These are phyloP conservation scores for Falcaria lacertinaria DNA, from an alignment of 2,888 invertebrate species.

Conservation along the genomic window DNA sequence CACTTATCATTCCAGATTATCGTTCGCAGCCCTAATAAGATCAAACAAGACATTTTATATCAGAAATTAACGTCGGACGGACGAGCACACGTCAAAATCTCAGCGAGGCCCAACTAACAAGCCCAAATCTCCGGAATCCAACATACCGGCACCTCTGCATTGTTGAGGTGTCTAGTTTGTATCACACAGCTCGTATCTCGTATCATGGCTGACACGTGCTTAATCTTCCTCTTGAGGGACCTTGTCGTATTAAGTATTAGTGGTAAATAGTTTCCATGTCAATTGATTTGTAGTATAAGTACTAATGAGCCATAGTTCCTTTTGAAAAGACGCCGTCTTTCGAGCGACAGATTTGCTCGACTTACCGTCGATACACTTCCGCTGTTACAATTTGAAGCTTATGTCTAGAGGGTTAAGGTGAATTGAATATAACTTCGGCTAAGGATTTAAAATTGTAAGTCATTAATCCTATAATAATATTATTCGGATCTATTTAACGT, in stretches of 20 bases:
- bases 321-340: conserved; percentile 40
- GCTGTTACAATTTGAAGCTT: conserved; percentile 16
- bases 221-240: conserved; percentile 3
- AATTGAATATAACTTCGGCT: conserved; percentile 6
- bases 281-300: conserved; percentile 47
- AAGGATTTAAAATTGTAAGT: conserved; percentile 18
- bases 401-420: conserved; percentile 3
- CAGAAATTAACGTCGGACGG: not conserved
- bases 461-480: conserved; percentile 58
- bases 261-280: conserved; percentile 34
- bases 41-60: not conserved
- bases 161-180: conserved; percentile 4
- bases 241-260: conserved; percentile 10
- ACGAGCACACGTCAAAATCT: conserved; percentile 2
- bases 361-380: conserved; percentile 5
- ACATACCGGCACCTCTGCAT: conserved; percentile 16
- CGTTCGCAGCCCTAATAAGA: not conserved
- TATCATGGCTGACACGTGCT: conserved; percentile 1
- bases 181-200: conserved; percentile 1
- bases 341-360: conserved; percentile 38
- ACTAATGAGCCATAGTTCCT: conserved; percentile 54
- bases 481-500: conserved; percentile 58
- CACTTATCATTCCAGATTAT: not conserved
- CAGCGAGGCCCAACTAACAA: conserved; percentile 17
- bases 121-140: conserved; percentile 15